Conservation (phyloP, 2,888 invertebrate genomes). For the Alsophila aescularia region DNA sequence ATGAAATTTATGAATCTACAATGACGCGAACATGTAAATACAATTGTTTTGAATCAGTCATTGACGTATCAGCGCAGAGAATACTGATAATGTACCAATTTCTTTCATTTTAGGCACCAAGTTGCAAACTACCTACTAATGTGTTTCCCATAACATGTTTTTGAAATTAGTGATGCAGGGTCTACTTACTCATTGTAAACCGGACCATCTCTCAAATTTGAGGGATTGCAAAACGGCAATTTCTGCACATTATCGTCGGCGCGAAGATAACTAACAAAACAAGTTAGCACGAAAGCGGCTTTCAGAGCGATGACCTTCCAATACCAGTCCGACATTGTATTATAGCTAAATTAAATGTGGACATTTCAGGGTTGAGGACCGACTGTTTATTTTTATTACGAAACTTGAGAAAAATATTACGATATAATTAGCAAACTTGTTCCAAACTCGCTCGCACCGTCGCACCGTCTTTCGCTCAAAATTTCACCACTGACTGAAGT, state of each 20-base stretch:
- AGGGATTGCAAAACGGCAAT: slow-evolving; percentile 78
- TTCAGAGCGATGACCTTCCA: slow-evolving; percentile 72
- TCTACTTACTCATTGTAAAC: slow-evolving; percentile 68
- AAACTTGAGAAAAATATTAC: slow-evolving; percentile 59
- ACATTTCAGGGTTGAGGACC: slow-evolving; percentile 66
- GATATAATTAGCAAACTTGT: slow-evolving; percentile 25
- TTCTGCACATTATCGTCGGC: slow-evolving; percentile 73
- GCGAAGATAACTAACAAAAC: slow-evolving; percentile 65
- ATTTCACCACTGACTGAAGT: slow-evolving; percentile 31
- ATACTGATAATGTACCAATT: neutral
- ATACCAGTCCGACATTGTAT: slow-evolving; percentile 79
- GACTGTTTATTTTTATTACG: slow-evolving; percentile 59
- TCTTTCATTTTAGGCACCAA: too few relatives aligned
- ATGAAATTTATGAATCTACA: neutral
- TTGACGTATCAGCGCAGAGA: slow-evolving; percentile 1
- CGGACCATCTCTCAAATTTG: slow-evolving; percentile 57
- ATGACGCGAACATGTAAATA: slow-evolving; percentile 1
- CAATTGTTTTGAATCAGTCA: slow-evolving; percentile 8
- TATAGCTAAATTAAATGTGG: slow-evolving; percentile 66
- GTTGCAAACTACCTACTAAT: neutral
- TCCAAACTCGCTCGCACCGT: too few relatives aligned
- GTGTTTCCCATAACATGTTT: neutral
- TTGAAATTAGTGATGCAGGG: neutral
- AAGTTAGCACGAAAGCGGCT: slow-evolving; percentile 65
- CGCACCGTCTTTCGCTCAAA: neutral